Conservation (phyloP, 2,113 vertebrate species). For the Raja brachyura region DNA sequence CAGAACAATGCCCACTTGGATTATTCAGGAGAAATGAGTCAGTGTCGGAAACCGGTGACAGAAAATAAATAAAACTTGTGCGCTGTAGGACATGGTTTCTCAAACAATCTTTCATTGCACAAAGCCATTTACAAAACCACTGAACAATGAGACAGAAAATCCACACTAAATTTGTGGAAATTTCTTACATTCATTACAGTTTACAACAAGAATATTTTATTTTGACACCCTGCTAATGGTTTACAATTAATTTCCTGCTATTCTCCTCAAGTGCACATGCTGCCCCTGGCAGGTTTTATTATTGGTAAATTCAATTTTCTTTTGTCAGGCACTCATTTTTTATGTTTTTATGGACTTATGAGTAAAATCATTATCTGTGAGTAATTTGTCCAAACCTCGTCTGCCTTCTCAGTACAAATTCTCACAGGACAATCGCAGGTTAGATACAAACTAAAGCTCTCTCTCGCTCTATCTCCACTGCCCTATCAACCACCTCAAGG, state of each 20-base stretch:
- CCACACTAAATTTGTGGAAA: constrained; percentile 25
- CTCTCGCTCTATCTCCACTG: background rate
- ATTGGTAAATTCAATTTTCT: background rate
- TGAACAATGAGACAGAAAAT: constrained; percentile 34
- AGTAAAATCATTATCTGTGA: background rate
- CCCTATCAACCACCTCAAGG: background rate
- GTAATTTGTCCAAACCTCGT: background rate
- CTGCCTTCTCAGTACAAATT: background rate
- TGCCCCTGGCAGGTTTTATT: constrained; percentile 4
- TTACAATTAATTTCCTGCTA: constrained; percentile 23
- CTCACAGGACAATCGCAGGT: background rate
- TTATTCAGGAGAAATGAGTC: background rate
- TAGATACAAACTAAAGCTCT: background rate
- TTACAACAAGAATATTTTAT: constrained; percentile 33
- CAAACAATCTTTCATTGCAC: constrained; percentile 24
- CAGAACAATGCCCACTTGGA: background rate
- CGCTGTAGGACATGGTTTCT: constrained; percentile 30
- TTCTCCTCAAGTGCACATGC: constrained; percentile 1
- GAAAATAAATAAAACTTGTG: constrained; percentile 28
- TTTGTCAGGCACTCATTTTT: background rate
- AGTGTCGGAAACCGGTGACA: constrained; percentile 2
- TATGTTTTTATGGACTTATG: background rate
- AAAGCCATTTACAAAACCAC: constrained; percentile 31
- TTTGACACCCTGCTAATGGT: constrained; percentile 27
- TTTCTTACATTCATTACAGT: constrained; percentile 34